Conservation (phyloP, 2,888 invertebrate genomes). For the Unio delphinus region DNA sequence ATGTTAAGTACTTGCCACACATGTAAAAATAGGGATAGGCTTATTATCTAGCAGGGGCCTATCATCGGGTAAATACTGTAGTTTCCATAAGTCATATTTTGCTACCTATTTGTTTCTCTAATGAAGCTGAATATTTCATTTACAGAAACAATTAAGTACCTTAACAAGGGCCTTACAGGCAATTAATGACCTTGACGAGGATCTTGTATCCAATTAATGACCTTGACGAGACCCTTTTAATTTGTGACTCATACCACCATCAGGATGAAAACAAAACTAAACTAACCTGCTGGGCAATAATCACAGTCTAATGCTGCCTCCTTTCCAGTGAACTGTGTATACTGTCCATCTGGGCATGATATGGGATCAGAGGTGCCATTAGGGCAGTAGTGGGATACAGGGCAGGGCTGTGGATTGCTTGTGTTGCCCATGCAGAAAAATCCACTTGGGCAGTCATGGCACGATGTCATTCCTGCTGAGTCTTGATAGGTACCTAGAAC, state of each 20-base stretch:
- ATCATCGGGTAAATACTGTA: too few species aligned
- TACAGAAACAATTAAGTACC: too few species aligned
- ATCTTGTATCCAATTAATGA: too few species aligned
- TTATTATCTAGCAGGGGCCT: too few species aligned
- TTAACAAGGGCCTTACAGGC: too few species aligned
- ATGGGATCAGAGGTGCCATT: constrained; percentile 53
- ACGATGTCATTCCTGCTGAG: constrained; percentile 38
- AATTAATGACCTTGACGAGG: too few species aligned
- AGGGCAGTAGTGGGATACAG: constrained; percentile 64
- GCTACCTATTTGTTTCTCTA: too few species aligned
- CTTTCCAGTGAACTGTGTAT: constrained; percentile 43
- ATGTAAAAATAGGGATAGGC: too few species aligned
- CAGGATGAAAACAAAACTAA: background rate
- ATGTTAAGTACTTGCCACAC: too few species aligned
- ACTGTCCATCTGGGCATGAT: constrained; percentile 64
- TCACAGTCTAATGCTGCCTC: constrained; percentile 50
- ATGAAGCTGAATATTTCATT: too few species aligned
- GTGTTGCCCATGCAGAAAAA: constrained; percentile 57
- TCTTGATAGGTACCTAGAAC: constrained; percentile 62
- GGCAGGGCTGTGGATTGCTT: constrained; percentile 56
- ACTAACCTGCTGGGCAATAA: constrained; percentile 56
- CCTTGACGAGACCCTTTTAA: too few species aligned
- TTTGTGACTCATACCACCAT: background rate
- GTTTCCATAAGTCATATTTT: too few species aligned
- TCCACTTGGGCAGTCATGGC: constrained; percentile 54